Conservation (phyloP, 2,888 invertebrate species). For the Drosophila flavopinicola region DNA sequence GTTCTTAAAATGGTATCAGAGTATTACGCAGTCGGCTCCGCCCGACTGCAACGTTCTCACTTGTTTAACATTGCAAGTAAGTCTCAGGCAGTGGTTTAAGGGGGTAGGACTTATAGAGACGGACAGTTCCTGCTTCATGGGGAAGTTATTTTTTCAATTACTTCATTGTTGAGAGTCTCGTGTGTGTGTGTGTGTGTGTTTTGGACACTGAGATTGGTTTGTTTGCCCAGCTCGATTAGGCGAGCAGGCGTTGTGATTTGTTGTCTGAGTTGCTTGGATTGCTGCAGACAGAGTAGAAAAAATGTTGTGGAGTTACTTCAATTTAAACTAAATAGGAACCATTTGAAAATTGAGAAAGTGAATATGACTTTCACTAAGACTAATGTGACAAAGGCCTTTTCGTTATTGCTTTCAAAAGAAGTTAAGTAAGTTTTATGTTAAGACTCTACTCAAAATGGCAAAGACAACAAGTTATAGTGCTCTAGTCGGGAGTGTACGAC, state of each 20-base stretch:
- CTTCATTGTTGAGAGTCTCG: slow-evolving; percentile 54
- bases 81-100: slow-evolving; percentile 2
- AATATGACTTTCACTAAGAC: too few species aligned
- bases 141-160: slow-evolving; percentile 70
- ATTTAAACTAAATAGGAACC: background rate
- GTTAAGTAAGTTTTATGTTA: too few species aligned
- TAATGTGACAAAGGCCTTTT: too few species aligned
- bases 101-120: slow-evolving; percentile 7
- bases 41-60: too few species aligned
- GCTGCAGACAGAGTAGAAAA: background rate
- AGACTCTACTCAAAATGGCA: too few species aligned
- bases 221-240: slow-evolving; percentile 55
- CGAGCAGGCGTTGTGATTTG: slow-evolving; percentile 56
- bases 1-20: too few species aligned
- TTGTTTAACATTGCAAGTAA: slow-evolving; percentile 21
- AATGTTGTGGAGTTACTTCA: too few species aligned
- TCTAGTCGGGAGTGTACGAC: too few species aligned
- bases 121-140: slow-evolving; percentile 24
- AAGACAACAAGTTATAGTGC: too few species aligned
- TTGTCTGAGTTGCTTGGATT: slow-evolving; percentile 29
- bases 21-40: too few species aligned
- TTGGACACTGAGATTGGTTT: slow-evolving; percentile 44
- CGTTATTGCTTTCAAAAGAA: too few species aligned
- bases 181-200: slow-evolving; percentile 2
- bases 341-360: too few species aligned